Base-by-base conservation (phyloP, 1,140 invertebrate species). In the Charaxes varanes region DNA sequence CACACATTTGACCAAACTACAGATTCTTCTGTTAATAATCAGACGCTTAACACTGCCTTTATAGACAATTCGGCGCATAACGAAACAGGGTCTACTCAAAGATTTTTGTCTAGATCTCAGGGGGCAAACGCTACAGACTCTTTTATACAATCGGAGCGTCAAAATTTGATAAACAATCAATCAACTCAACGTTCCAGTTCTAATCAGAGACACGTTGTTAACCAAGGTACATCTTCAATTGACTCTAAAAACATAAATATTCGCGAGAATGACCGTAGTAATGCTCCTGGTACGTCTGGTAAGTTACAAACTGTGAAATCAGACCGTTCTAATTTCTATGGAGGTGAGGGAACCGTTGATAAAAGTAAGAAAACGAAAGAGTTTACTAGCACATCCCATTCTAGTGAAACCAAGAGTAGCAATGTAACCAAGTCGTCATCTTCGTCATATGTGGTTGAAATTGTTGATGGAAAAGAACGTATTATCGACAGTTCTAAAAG, bases 401-500 rank as follows among this genome's bases (percentile, higher is more conserved):
- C 76, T 13, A 84, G 70, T 56, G 78, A 84, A 53, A 61, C 64
- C 41, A 85, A 73, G 53, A 77, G 68, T 28, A 83, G 71, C 36
- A 79, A 50, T 41, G 63, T 83, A 1, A 73, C 76, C 36, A 87
- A 88, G 64, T 87, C 85, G 10, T 85, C 86, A 8, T 87, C 86
- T 2, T 84, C 79, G 8, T 87, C 85, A 24, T 86, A 88, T 41
- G 86, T 87, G 5, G 77, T 87, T 27, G 86, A 87, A 70, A 86
- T 88, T 36, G 84, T 88, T 14, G 87, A 88, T 53, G 87, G 87
- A n/a, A 88, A 88, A 65, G 86, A 88, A 64, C 63, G 85, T n/a
- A 83, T 88, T 18, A 67, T 88, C 17, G 87, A 88, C 28, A 80
- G 76, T 42, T 82, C 85, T 26, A 83, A 82, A 15, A 77, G 86